Base-by-base conservation (phyloP, 2,797 vertebrate genomes). In the Gymnopithys bicolor region DNA sequence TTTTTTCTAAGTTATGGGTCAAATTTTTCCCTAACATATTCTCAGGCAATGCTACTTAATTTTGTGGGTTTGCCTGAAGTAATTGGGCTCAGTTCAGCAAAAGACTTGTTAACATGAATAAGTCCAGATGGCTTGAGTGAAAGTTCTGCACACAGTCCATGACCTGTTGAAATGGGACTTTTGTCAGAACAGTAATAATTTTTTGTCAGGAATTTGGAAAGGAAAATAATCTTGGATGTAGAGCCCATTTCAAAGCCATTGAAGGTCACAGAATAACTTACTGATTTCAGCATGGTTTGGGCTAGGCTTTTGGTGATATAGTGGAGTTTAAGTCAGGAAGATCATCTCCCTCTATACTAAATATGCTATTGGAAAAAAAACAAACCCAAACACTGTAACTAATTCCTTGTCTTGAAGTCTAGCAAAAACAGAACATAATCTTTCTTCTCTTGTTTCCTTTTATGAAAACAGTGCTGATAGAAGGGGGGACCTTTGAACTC, bases 371-470 rank as follows among this genome's bases (percentile, higher is more conserved):
- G 60, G 74, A 60, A 60, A 49, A 9, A 30, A 73, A 52, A n/a
- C n/a, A 39, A 39, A 39, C 39, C 37, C 16, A 66, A 19, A 4
- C 28, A 64, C 8, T n/a, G 10, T 71, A 90, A 53, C 46, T 84
- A 43, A 58, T 60, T 84, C 49, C 63, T 93, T 94, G 58, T 32
- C 60, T 69, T 94, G 73, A 97, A 84, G 41, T 80, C 87, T 92
- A 75, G 67, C 69, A 93, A 95, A 97, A 95, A 46, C 96, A 96
- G 96, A 95, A 95, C 49, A 87, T 15, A 25, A 66, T 85, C 91
- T 96, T 94, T 85, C 91, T 96, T 94, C 89, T 97, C 83, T 95
- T 82, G 92, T 95, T 95, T 96, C 81, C 92, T 80, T 56, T 84
- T 70, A 77, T 82, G 85, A 97, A 90, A 93, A 46, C 74, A 70